Evolutionary conservation across 2,113 vertebrate species (phyloP).

Genomic region (Symphodus melops): DNA sequence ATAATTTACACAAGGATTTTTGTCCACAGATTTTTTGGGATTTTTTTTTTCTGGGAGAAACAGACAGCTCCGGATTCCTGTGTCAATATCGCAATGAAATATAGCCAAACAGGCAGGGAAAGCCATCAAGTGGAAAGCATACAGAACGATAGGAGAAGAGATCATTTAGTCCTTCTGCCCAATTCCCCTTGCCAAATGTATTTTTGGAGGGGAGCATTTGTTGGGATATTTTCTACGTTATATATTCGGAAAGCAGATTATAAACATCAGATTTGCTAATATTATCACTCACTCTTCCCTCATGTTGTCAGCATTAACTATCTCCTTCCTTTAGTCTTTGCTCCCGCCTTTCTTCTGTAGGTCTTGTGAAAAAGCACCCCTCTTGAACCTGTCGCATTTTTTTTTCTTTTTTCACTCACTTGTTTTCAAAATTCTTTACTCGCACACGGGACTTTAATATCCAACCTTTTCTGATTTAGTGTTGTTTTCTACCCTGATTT

Average conservation of each 20-base stretch:
- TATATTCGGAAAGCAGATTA: constrained; percentile 70
- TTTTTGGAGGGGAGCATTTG: constrained; percentile 54
- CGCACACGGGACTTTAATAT: constrained; percentile 20
- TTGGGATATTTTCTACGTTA: constrained; percentile 53
- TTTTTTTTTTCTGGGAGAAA: constrained; percentile 29
- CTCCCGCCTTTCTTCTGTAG: not conserved
- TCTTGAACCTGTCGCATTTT: not conserved
- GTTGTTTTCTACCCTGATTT: constrained; percentile 10
- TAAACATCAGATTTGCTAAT: constrained; percentile 73
- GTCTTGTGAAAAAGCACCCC: not conserved
- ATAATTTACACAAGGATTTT: constrained; percentile 22
- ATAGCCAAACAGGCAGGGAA: constrained; percentile 3
- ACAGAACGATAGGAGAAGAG: constrained; percentile 14
- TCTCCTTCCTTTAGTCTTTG: not conserved
- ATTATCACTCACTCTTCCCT: constrained; percentile 45
- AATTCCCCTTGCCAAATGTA: constrained; percentile 41
- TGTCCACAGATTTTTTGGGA: constrained; percentile 22
- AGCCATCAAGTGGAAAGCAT: constrained; percentile 9
- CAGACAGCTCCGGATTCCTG: not conserved
- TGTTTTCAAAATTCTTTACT: not conserved
- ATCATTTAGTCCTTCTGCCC: constrained; percentile 64
- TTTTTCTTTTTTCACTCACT: not conserved
- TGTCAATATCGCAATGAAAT: constrained; percentile 40
- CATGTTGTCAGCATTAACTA: not conserved
- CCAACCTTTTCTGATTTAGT: constrained; percentile 9